Evolutionary conservation across 2,113 vertebrate species (phyloP), one percentile per base, ranked within the genome.

Genomic region (Collichthys lucidus): DNA sequence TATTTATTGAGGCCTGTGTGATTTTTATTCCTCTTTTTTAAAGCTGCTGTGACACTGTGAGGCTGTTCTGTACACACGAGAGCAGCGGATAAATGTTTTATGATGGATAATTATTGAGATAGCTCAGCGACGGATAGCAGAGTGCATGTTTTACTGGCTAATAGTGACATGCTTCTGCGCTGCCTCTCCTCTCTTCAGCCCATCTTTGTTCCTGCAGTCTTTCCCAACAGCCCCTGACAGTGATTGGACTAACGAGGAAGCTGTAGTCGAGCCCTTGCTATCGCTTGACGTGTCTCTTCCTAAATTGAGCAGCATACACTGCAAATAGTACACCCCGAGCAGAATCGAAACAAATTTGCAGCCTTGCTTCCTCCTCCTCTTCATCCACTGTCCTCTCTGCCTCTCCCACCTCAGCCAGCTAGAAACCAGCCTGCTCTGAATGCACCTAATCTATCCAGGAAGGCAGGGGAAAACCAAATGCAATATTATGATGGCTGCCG

Each of bases 171-270:
- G 68, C 15, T 29, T 63, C 70, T 72, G 57, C 26, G 57, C 56
- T 49, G 66, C 63, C 61, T 83, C 46, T 61, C 60, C 56, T 1
- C 44, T 47, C 44, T 47, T 72, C 61, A 60, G 40, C n/a, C 52
- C n/a, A 22, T 84, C 64, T 77, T 50, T 53, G 16, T 42, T 79
- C 20, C 64, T 73, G 8, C 40, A 7, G 50, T n/a, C 47, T 26
- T 17, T 62, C 42, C 31, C 24, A 2, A 52, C 62, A 55, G 47
- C 46, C 46, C 65, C 46, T 86, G 86, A 86, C 88, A 79, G 68
- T 80, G 84, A 91, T 90, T 74, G 85, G 52, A 78, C 73, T 89
- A 90, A 92, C 60, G 35, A 84, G 86, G 75, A 80, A 52, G 59
- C 61, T 75, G 17, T 49, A 63, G 77, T 76, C 61, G 0, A 63